Evolutionary conservation across 2,113 vertebrate genomes (phyloP), one percentile per base, ranked within the genome.

Genomic region (Egretta garzetta): DNA sequence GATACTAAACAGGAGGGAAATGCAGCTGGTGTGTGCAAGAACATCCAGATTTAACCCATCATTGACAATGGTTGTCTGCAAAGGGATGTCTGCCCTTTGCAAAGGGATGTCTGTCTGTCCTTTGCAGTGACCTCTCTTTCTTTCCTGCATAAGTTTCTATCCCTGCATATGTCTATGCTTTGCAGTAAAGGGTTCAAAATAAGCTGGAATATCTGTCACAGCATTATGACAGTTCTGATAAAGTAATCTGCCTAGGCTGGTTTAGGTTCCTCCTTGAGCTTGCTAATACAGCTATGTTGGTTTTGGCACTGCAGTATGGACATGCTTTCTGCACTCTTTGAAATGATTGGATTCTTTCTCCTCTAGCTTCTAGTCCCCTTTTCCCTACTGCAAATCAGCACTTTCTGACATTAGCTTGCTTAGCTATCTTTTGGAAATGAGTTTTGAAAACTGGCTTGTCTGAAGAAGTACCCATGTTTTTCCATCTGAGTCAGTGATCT

Each of bases 1-100:
- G 13, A 15, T n/a, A 32, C 4, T 49, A 35, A 70, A n/a, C 9
- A 64, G 37, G 30, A 87, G 12, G 14, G 16, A 74, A 53, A 47
- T 0, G 1, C 24, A 43, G 21, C 3, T 1, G 1, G 11, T 55
- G 35, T 23, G 20, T 67, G 14, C n/a, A 41, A 53, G 12, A 59
- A 41, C 19, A 32, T 32, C 17, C 32, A 73, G 45, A 66, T 56
- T 83, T 67, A 84, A 41, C 7, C 2, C 14, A 18, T 28, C 20
- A 19, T 43, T 58, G 64, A 7, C 9, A 47, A 24, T 26, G 13
- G 9, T 43, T 64, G 15, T 35, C 37, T 71, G 11, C 22, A 67
- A 41, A 5, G 10, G 13, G 45, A 41, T 13, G 39, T 39, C 39
- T 39, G 39, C 39, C 39, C 39, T 39, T 39, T 39, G 39, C 39